A percentile compares a stretch with the other conserved stretches of the same genome.
phyloP scores from a whole-genome alignment of 2,797 vertebrate genomes.

The Microctenopoma steveboyesi region DNA sequence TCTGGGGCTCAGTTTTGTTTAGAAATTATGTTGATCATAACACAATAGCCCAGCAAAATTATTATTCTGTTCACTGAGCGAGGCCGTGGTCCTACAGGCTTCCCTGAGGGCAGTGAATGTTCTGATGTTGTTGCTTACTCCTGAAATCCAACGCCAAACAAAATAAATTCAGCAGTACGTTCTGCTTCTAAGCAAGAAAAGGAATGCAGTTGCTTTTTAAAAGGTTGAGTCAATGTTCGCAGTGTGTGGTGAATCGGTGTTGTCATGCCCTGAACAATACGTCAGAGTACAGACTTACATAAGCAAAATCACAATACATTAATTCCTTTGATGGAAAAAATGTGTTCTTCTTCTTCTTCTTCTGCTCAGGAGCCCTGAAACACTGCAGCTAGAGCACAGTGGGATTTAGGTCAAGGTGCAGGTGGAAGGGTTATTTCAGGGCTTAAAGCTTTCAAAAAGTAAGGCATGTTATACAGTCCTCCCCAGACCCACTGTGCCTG shows the following conservation, averaged over 20 bases:
- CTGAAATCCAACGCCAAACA: constrained; percentile 1
- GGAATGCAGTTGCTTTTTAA: constrained; percentile 52
- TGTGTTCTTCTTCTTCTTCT: no score
- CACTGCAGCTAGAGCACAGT: constrained; percentile 6
- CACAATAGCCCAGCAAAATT: constrained; percentile 7
- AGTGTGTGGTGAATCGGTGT: constrained; percentile 39
- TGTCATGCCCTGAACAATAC: constrained; percentile 37
- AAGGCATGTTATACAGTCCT: constrained; percentile 41
- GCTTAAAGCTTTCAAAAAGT: constrained; percentile 34
- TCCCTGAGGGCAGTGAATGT: constrained; percentile 24
- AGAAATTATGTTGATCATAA: constrained; percentile 17
- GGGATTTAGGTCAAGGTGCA: constrained; percentile 43
- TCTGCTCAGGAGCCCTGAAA: background rate
- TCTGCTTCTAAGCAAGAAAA: constrained; percentile 56
- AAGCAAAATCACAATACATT: constrained; percentile 12
- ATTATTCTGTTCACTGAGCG: constrained; percentile 12
- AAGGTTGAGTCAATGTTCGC: constrained; percentile 34
- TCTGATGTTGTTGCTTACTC: constrained; percentile 8
- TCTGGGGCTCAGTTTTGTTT: constrained; percentile 18
- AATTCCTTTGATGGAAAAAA: constrained; percentile 8
- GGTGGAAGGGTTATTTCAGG: constrained; percentile 25
- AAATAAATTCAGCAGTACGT: constrained; percentile 38
- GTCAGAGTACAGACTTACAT: constrained; percentile 29
- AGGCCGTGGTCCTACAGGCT: background rate
- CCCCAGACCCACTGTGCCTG: constrained; percentile 73